Evolutionary conservation across 2,797 vertebrate genomes (phyloP), one percentile per base, ranked within the genome.

Genomic region (Chaenodraco wilsoni): DNA sequence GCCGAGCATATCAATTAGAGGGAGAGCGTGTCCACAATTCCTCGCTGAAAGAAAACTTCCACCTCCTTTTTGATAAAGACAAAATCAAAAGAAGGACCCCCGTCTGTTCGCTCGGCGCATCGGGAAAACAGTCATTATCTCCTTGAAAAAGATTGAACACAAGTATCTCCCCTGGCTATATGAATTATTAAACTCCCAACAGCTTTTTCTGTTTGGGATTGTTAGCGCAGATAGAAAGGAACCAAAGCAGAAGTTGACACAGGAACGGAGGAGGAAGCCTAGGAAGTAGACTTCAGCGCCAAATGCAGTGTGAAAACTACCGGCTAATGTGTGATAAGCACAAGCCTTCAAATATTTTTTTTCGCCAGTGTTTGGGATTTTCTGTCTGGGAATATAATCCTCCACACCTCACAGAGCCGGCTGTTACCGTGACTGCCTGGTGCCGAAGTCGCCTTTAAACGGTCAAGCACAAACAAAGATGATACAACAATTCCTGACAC

Each of bases 1-100:
- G 44, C 73, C 65, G 76, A 78, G 85, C 78, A 84, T 85, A 75
- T 65, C 69, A 89, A 92, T 90, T 83, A 84, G 55, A 48, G 16
- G 19, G 51, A 23, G 14, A 74, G 78, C 8, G 1, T 84, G 84
- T 81, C 81, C 73, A 65, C 70, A 58, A 72, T 86, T 85, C 67
- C 56, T 72, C 1, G 3, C 74, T 59, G 69, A 84, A 70, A 72
- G 58, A 84, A 85, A 69, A 67, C 54, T 61, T 81, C 72, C 66
- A 72, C 69, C 78, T 78, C 23, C 51, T 63, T 85, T 37, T 74
- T 85, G 74, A 87, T 73, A 69, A 51, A 76, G 79, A 87, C 63
- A 49, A 43, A 76, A 81, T 74, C 72, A 31, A 68, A 76, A 60
- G 41, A 51, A 27, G 13, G 54, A 71, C 63, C 71, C 65, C 1